Base-by-base conservation (phyloP, 2,888 invertebrate genomes). In the Sarcophaga rosellei region DNA sequence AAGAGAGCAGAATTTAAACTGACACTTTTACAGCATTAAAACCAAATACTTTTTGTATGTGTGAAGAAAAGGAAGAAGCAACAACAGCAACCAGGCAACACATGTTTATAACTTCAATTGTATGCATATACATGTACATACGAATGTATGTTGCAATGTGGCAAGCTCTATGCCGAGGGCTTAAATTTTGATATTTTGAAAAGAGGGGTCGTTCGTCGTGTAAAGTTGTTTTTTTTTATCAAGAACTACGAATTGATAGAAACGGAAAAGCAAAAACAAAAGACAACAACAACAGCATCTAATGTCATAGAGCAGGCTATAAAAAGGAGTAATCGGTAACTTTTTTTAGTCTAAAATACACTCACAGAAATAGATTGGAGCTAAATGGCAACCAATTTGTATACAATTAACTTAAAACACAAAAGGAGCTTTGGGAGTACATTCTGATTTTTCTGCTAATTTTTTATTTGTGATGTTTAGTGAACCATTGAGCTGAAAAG, bases 1-100 rank as follows among this genome's bases (percentile, higher is more conserved):
- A 81, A 77, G 72, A 84, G 84, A 86, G 84, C 81, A 80, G 61
- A 86, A 86, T 84, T 78, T 81, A 81, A 84, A 86, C 77, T 78
- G 86, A 86, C 86, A 86, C 65, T 86, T 84, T n/a, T 81, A 83
- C 80, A 77, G 81, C 66, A 74, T 62, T 77, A 80, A 69, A 83
- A 79, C 84, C 79, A 84, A 75, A 59, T 79, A 62, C 57, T 79
- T 57, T 61, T 66, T 80, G 84, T 84, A 75, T 59, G 84, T 47
- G 79, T 44, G 69, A 23, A 65, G 8, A 35, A 35, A 68, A 20
- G 44, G 47, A 21, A 69, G 35, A 15, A 53, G 69, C 69, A 53
- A 25, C 17, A 35, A 6, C 35, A 35, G 6, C 35, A 35, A n/a
- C 53, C 15, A 69, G 47, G 70, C 65, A 84, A 79, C 75, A 84